Conservation (phyloP, 92 coral and sea anemone species). For the Heliopora coerulea region DNA sequence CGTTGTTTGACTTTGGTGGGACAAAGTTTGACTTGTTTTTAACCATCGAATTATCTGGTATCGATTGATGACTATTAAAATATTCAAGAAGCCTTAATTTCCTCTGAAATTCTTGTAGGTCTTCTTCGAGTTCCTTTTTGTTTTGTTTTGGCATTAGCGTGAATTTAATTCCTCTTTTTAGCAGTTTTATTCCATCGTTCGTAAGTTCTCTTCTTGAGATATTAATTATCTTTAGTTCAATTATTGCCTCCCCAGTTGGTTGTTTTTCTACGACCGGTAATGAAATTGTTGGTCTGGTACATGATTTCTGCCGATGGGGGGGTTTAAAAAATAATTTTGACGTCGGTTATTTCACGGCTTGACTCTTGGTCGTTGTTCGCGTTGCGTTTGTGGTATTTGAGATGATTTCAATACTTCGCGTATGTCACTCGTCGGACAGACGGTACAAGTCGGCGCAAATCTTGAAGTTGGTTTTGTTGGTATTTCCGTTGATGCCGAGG, state of each 20-base stretch:
- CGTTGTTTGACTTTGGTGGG: slow-evolving; percentile 7
- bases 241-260: background rate
- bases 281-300: background rate
- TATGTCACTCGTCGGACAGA: background rate
- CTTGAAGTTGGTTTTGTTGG: background rate
- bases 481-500: background rate
- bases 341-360: background rate
- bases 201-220: slow-evolving; percentile 35
- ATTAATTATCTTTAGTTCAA: slow-evolving; percentile 27
- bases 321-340: slow-evolving; percentile 7
- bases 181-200: slow-evolving; percentile 24
- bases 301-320: background rate
- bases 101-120: slow-evolving; percentile 46
- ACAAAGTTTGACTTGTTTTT: slow-evolving; percentile 13
- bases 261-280: background rate
- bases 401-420: no score
- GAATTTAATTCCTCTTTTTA: slow-evolving; percentile 39
- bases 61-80: background rate
- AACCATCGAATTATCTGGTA: background rate
- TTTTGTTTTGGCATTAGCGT: slow-evolving; percentile 47
- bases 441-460: background rate
- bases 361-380: background rate
- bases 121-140: slow-evolving; percentile 51
- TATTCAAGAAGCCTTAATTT: slow-evolving; percentile 11
- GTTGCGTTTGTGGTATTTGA: background rate